These are phyloP conservation scores for Tanaodytes sp. DNA, from an alignment of 2,888 invertebrate genomes.

Conservation along the genomic window DNA sequence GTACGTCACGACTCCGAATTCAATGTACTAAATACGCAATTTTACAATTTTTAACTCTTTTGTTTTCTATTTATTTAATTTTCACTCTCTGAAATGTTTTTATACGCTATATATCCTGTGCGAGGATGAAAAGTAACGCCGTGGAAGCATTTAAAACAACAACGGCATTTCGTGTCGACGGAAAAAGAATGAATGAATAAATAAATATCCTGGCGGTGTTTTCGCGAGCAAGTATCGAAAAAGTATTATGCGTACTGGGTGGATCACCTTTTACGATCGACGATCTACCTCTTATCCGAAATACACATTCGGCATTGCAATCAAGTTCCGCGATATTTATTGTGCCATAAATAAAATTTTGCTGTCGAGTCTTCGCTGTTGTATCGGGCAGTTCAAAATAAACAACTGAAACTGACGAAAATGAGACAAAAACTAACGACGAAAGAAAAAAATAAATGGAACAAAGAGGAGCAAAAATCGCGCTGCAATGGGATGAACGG, in stretches of 20 bases:
- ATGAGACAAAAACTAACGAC: not conserved
- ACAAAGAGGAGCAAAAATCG: too few species aligned
- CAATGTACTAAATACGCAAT: too few species aligned
- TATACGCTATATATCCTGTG: too few species aligned
- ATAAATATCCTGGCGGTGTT: constrained; percentile 40
- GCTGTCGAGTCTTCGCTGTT: constrained; percentile 43
- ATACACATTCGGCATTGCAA: constrained; percentile 64
- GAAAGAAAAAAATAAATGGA: not conserved
- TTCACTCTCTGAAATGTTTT: too few species aligned
- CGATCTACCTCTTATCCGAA: constrained; percentile 64
- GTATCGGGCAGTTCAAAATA: constrained; percentile 16
- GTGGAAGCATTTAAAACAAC: too few species aligned
- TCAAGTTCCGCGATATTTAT: constrained; percentile 62
- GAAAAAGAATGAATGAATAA: constrained; percentile 45
- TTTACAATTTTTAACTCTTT: too few species aligned
- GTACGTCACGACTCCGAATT: too few species aligned
- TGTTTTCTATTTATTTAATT: too few species aligned
- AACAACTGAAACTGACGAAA: not conserved
- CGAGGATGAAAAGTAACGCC: too few species aligned
- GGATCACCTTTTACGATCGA: constrained; percentile 58
- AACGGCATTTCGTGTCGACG: constrained; percentile 33
- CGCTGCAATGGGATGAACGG: too few species aligned
- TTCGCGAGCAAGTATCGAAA: constrained; percentile 50
- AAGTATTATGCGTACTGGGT: constrained; percentile 51
- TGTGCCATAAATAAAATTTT: constrained; percentile 63